phyloP scores from a whole-genome alignment of 2,113 vertebrate genomes.

The Gobio gobio region DNA sequence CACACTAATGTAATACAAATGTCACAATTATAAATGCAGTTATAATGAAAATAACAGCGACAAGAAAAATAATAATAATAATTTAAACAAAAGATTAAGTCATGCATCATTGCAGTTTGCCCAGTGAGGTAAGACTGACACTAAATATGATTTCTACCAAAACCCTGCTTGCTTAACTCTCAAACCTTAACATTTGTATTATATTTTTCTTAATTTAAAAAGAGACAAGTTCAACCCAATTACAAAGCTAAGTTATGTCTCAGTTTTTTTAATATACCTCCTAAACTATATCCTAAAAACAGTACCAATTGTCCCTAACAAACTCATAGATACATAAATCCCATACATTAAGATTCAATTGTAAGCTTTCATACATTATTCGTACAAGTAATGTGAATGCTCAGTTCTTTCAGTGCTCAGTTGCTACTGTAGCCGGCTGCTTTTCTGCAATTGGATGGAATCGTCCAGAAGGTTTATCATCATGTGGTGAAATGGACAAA shows the following conservation, averaged over 20 bases:
- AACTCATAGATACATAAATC: background rate
- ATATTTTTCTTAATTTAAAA: background rate
- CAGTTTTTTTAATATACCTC: background rate
- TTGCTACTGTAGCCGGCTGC: slow-evolving; percentile 15
- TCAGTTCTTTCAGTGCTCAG: background rate
- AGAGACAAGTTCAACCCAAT: background rate
- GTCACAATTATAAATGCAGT: slow-evolving; percentile 23
- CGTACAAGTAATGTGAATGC: slow-evolving; percentile 21
- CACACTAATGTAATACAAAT: slow-evolving; percentile 10
- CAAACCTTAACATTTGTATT: background rate
- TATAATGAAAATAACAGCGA: background rate
- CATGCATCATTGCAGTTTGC: slow-evolving; percentile 41
- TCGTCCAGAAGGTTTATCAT: slow-evolving; percentile 9
- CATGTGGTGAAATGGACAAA: slow-evolving; percentile 5
- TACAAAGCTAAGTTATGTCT: background rate
- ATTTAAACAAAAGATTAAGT: background rate
- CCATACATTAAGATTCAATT: background rate
- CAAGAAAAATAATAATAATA: background rate
- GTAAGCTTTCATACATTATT: slow-evolving; percentile 15
- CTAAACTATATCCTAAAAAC: background rate
- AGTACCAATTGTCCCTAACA: background rate
- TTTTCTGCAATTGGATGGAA: slow-evolving; percentile 38
- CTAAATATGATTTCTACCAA: background rate
- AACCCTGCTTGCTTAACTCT: background rate
- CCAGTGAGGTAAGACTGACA: slow-evolving; percentile 42